Percentiles rank a stretch among this genome's conserved stretches.
These are phyloP conservation scores for Aphodius granarius DNA, from an alignment of 2,888 invertebrate species.

Conservation along the genomic window DNA sequence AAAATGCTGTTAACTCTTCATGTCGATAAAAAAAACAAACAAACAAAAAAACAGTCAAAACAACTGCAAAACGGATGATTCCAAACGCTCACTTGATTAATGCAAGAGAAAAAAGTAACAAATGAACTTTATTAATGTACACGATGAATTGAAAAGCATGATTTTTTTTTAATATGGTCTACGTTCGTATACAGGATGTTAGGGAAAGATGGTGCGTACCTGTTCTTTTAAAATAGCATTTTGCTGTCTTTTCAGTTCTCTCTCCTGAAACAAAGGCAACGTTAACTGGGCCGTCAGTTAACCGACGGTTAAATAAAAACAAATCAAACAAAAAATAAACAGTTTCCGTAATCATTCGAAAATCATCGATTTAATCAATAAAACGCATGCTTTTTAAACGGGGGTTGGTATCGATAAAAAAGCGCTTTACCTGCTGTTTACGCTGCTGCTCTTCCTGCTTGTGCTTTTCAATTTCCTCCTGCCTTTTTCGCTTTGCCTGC, in stretches of 20 bases:
- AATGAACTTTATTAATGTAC: constrained; percentile 25
- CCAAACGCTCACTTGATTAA: constrained; percentile 1
- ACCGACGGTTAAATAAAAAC: too few species aligned
- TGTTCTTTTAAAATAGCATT: constrained; percentile 88
- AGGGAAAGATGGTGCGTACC: constrained; percentile 59
- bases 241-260: constrained; percentile 88
- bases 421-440: constrained; percentile 74
- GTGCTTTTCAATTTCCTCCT: constrained; percentile 83
- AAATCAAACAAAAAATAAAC: too few species aligned
- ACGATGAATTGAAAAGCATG: constrained; percentile 25
- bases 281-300: not conserved
- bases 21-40: not conserved
- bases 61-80: not conserved
- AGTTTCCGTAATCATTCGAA: too few species aligned
- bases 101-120: not conserved
- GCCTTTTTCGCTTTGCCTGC: constrained; percentile 83
- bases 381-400: constrained; percentile 17
- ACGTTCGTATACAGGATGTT: constrained; percentile 13
- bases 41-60: too few species aligned
- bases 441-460: constrained; percentile 82
- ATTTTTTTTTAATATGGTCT: constrained; percentile 20
- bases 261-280: constrained; percentile 70
- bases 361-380: not conserved
- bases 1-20: not conserved
- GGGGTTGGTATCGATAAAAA: not conserved